Evolutionary conservation across 2,797 vertebrate species (phyloP).

Genomic region (Limnodromus scolopaceus): DNA sequence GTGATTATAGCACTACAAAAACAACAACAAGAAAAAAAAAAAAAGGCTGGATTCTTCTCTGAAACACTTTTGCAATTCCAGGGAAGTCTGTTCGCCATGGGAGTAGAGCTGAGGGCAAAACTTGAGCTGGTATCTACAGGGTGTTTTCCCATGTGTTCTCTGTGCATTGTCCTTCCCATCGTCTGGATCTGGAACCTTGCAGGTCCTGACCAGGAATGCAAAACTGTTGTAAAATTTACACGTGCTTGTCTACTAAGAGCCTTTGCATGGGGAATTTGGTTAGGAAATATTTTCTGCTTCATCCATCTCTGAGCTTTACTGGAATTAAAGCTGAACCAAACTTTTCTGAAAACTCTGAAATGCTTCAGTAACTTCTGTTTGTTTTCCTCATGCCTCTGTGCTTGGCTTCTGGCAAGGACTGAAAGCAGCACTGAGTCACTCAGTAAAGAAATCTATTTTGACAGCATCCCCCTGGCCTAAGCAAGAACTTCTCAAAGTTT

Average conservation of each 20-base stretch:
- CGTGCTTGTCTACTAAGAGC: not conserved
- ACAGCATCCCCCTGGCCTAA: constrained; percentile 22
- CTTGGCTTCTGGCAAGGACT: constrained; percentile 60
- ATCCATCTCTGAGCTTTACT: constrained; percentile 38
- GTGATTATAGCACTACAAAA: not conserved
- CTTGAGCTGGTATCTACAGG: not conserved
- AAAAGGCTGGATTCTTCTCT: not conserved
- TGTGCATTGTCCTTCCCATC: not conserved
- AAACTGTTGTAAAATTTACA: not conserved
- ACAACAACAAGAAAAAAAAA: not conserved
- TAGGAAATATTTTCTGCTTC: constrained; percentile 43
- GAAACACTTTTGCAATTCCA: not conserved
- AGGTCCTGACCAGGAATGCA: not conserved
- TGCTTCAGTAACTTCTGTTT: constrained; percentile 62
- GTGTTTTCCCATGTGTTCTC: not conserved
- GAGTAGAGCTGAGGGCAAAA: not conserved
- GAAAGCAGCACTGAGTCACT: constrained; percentile 65
- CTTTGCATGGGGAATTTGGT: constrained; percentile 29
- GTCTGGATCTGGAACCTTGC: not conserved
- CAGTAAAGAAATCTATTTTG: constrained; percentile 61
- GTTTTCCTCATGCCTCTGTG: constrained; percentile 59
- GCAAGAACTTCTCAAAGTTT: constrained; percentile 37
- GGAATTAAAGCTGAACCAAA: constrained; percentile 55
- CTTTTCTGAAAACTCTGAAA: constrained; percentile 65
- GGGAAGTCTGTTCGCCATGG: not conserved